Conservation (phyloP, 2,888 invertebrate species). For the Nematopogon swammerdamellus region DNA sequence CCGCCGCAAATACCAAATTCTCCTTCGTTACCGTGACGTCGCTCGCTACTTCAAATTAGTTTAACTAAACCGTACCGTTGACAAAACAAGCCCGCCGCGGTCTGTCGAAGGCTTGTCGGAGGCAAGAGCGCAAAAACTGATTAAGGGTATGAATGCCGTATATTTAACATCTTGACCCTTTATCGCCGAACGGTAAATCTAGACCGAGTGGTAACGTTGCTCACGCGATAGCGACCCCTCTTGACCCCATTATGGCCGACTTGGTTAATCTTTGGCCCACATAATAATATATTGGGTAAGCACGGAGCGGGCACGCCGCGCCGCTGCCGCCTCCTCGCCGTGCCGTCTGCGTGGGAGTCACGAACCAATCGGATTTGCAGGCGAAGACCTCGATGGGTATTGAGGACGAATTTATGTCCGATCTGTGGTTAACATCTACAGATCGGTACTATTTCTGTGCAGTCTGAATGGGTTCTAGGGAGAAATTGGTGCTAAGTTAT, state of each 20-base stretch:
- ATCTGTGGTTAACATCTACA: too few species aligned
- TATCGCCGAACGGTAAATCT: constrained; percentile 27
- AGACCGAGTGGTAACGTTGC: constrained; percentile 41
- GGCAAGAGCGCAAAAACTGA: constrained; percentile 24
- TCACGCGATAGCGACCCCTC: constrained; percentile 39
- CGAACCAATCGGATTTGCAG: too few species aligned
- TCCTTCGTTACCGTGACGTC: too few species aligned
- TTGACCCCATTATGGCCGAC: constrained; percentile 26
- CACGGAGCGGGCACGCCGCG: not conserved
- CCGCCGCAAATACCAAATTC: too few species aligned
- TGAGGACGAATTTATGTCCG: too few species aligned
- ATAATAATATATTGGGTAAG: not conserved
- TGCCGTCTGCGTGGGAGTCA: too few species aligned
- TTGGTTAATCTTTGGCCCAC: not conserved
- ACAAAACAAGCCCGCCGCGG: not conserved
- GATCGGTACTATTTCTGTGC: too few species aligned
- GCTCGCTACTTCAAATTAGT: not conserved
- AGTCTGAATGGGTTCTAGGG: too few species aligned
- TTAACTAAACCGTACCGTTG: not conserved
- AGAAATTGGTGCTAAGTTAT: too few species aligned
- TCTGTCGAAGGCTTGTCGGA: not conserved
- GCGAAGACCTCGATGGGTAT: too few species aligned
- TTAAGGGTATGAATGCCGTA: constrained; percentile 40
- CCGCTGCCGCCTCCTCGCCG: too few species aligned
- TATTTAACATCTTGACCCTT: constrained; percentile 39